Percentiles rank a stretch among this genome's conserved stretches.
phyloP scores from a whole-genome alignment of 2,113 vertebrate genomes.

The Saccopteryx bilineata region DNA sequence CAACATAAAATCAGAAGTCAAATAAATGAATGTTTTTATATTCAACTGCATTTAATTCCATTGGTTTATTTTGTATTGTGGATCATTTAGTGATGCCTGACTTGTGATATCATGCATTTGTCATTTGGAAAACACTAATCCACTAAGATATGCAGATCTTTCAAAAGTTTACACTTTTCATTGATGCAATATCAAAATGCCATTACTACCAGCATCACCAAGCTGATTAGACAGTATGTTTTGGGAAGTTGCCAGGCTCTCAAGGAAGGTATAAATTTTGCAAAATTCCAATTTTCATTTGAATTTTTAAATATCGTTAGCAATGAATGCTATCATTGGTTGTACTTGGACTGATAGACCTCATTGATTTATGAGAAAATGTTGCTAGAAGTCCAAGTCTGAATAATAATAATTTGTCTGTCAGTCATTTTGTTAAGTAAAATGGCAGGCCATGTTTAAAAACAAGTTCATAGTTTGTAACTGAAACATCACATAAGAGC shows the following conservation, averaged over 20 bases:
- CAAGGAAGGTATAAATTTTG: not conserved
- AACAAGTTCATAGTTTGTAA: not conserved
- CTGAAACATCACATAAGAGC: not conserved
- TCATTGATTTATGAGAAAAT: not conserved
- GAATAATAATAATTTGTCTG: not conserved
- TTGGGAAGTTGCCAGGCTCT: not conserved
- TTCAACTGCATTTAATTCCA: not conserved
- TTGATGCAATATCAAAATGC: not conserved
- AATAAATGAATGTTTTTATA: not conserved
- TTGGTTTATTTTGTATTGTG: not conserved
- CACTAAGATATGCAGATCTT: not conserved
- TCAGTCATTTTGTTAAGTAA: constrained; percentile 9
- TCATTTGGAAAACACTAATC: not conserved
- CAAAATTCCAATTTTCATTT: not conserved
- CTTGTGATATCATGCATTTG: not conserved
- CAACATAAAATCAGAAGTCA: not conserved
- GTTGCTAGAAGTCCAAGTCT: not conserved
- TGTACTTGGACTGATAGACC: not conserved
- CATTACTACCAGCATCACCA: not conserved
- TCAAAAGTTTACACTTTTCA: not conserved
- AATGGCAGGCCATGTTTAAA: not conserved
- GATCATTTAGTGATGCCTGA: not conserved
- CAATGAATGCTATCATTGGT: not conserved
- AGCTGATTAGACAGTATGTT: constrained; percentile 5
- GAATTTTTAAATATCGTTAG: not conserved